Evolutionary conservation across 2,113 vertebrate genomes (phyloP), one percentile per base, ranked within the genome.

Genomic region (Piaya cayana): DNA sequence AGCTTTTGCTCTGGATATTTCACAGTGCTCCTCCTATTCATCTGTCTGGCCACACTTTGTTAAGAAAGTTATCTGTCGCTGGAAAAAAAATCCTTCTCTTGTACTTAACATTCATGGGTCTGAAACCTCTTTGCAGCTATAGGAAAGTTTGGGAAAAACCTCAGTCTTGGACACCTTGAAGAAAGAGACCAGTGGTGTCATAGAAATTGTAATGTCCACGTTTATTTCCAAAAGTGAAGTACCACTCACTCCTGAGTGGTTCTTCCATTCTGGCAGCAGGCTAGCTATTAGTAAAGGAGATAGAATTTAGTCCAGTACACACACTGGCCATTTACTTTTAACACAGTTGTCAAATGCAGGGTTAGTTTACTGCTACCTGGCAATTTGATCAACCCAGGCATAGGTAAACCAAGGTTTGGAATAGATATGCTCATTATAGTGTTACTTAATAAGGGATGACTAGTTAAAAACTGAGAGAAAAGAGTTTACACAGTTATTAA

Each of bases 381-480:
- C 29, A 60, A 37, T 23, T 6, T 81, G 18, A 63, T 10, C n/a
- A 58, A 47, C 2, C 8, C 30, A 43, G 19, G 47, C 8, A 50
- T 0, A 25, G 3, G 8, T 37, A 60, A 86, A 74, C 15, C 13
- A 16, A 76, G 49, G 19, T 12, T 84, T 29, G 47, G 34, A 81
- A 70, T 18, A 70, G 23, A 22, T 27, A 58, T 5, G 6, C 8
- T 56, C 52, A 3, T 37, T 7, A 39, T 50, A 22, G 7, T 2
- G 18, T 23, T 82, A 64, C 71, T 85, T 82, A 90, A 59, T 69
- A 72, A 79, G 27, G 7, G 12, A 55, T 5, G 0, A 16, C 37
- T 52, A 50, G 26, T 52, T 90, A 85, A 94, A 92, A 91, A 83
- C 32, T 52, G 77, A 58, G 8, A 78, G 39, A 69, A 91, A 93